phyloP scores from a whole-genome alignment of 2,888 invertebrate species.

The Idaea dimidiata region DNA sequence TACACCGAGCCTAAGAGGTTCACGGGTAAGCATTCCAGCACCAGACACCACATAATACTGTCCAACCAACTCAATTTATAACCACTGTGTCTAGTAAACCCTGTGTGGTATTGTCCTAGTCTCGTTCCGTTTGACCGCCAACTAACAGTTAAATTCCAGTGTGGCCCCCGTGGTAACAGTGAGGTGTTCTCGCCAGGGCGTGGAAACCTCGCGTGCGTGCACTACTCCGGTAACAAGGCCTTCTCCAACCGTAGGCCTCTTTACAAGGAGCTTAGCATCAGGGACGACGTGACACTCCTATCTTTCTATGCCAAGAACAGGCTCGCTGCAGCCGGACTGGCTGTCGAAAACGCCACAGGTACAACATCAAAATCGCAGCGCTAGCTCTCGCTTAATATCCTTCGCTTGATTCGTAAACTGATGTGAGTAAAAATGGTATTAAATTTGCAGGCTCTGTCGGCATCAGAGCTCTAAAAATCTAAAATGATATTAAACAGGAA shows the following conservation, averaged over 20 bases:
- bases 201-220: conserved; percentile 91
- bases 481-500: conserved; percentile 50
- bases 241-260: conserved; percentile 88
- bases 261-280: conserved; percentile 87
- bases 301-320: conserved; percentile 93
- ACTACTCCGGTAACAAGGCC: conserved; percentile 90
- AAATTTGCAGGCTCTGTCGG: conserved; percentile 41
- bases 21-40: conserved; percentile 78
- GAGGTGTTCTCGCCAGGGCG: conserved; percentile 83
- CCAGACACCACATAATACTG: conserved; percentile 27
- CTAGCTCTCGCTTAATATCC: conserved; percentile 66
- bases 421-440: conserved; percentile 50
- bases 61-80: conserved; percentile 36
- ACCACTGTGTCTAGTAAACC: conserved; percentile 27
- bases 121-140: conserved; percentile 41
- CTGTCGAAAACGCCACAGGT: conserved; percentile 77
- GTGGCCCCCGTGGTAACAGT: conserved; percentile 65
- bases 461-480: conserved; percentile 48
- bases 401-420: conserved; percentile 64
- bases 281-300: conserved; percentile 91
- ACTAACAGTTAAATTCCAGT: conserved; percentile 66
- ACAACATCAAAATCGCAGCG: conserved; percentile 56
- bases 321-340: conserved; percentile 82
- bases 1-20: conserved; percentile 86
- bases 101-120: conserved; percentile 27